Conservation (phyloP, 2,888 invertebrate species). For the Chirona hameri region DNA sequence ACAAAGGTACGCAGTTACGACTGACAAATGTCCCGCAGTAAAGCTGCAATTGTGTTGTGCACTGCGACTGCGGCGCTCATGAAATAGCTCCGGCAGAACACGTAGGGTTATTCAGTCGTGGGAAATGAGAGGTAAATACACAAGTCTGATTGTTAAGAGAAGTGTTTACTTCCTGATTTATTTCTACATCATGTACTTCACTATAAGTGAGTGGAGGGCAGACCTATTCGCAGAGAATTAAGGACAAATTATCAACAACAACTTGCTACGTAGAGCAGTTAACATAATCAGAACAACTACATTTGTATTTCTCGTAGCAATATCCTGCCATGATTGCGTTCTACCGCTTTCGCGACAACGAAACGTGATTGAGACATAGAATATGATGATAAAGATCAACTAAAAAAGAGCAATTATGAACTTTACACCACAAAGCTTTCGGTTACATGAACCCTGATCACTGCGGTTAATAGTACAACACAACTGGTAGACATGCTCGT, state of each 20-base stretch:
- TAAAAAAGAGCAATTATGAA: no score
- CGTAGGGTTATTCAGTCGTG: background rate
- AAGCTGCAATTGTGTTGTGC: background rate
- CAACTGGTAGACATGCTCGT: no score
- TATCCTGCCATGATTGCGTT: background rate
- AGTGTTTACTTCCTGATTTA: background rate
- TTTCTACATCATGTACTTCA: background rate
- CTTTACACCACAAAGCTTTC: no score
- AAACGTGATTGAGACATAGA: no score
- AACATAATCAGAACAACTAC: background rate
- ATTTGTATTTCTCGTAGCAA: background rate
- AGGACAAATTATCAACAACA: background rate
- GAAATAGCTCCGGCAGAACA: background rate
- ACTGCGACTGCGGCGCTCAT: background rate
- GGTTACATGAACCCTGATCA: no score
- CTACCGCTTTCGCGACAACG: no score
- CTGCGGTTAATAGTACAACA: no score
- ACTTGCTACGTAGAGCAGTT: background rate
- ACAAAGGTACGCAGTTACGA: no score
- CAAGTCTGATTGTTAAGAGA: background rate
- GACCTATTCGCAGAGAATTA: background rate
- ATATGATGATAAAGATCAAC: no score
- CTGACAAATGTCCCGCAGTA: background rate
- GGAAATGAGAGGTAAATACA: background rate
- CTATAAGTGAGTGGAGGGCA: background rate